Conservation (phyloP, 2,888 invertebrate species). For the Amiota mariae region DNA sequence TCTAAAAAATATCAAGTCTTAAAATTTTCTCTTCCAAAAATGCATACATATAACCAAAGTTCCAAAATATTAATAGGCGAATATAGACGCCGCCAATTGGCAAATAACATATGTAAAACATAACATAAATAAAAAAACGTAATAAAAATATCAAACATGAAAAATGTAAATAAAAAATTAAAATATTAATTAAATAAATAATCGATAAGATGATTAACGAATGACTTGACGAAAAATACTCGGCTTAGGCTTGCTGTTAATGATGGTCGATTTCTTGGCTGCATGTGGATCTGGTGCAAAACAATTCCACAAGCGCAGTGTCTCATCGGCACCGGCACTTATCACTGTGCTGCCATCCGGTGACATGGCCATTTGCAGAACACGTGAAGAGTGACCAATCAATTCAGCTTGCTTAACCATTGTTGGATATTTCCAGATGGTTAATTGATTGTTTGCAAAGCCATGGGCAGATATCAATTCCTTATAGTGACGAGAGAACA, state of each 20-base stretch:
- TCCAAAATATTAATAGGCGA: too few relatives aligned
- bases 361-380: conserved; percentile 92
- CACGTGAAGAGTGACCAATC: conserved; percentile 90
- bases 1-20: too few relatives aligned
- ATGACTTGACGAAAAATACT: conserved; percentile 83
- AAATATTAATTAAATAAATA: neutral
- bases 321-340: conserved; percentile 97
- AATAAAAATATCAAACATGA: too few relatives aligned
- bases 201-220: conserved; percentile 74
- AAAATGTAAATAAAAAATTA: too few relatives aligned
- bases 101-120: too few relatives aligned
- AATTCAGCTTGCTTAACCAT: conserved; percentile 91
- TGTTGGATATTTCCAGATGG: conserved; percentile 97
- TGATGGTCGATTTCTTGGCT: conserved; percentile 78
- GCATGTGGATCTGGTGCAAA: conserved; percentile 85
- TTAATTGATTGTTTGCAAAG: conserved; percentile 94
- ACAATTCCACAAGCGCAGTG: conserved; percentile 96
- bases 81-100: too few relatives aligned
- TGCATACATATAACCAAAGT: too few relatives aligned
- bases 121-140: too few relatives aligned
- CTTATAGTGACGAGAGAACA: conserved; percentile 95
- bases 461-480: conserved; percentile 97
- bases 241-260: conserved; percentile 71
- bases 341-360: conserved; percentile 95
- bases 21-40: too few relatives aligned